Base-by-base conservation (phyloP, 2,113 vertebrate species). In the Suncus etruscus region DNA sequence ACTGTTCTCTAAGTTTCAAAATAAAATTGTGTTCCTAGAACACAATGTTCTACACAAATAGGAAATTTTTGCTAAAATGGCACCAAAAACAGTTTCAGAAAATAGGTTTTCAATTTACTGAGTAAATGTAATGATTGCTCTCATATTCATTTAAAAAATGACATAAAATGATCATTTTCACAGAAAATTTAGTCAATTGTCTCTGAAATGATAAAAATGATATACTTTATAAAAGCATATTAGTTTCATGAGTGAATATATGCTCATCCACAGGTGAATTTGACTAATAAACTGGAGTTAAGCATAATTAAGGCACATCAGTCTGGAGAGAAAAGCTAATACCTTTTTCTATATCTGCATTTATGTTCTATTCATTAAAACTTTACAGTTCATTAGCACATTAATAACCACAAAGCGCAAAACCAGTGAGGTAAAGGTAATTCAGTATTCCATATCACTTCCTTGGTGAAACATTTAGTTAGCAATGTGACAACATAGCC, bases 331-430 rank as follows among this genome's bases (percentile, higher is more conserved):
- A 81, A 8, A 2, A 91, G 70, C 63, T 65, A 89, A 39, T 77
- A 45, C 76, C 4, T 77, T 51, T 66, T 82, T 73, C 82, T 78
- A 8, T 72, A 61, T 79, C 94, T 94, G 58, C 83, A 92, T 65
- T 95, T 96, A 78, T 80, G 94, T 94, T 92, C 50, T 89, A 15
- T 20, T 97, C 96, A 96, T 97, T 97, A 96, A 96, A 91, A 79
- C 48, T 6, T n/a, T 80, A 15, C 86, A 92, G 77, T 15, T 77
- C 92, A 86, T 96, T 97, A 96, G 94, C 74, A 93, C 95, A 95
- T 97, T 96, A 97, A 96, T 96, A 96, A 91, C 94, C 14, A 78
- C 65, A 32, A 47, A 83, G 79, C 76, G 65, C 73, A 89, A 89
- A 95, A 54, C 66, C 22, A 69, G 31, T 32, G 20, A 68, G 8